Evolutionary conservation across 2,888 invertebrate species (phyloP), one percentile per base, ranked within the genome.

Genomic region (Nycteola revayana): DNA sequence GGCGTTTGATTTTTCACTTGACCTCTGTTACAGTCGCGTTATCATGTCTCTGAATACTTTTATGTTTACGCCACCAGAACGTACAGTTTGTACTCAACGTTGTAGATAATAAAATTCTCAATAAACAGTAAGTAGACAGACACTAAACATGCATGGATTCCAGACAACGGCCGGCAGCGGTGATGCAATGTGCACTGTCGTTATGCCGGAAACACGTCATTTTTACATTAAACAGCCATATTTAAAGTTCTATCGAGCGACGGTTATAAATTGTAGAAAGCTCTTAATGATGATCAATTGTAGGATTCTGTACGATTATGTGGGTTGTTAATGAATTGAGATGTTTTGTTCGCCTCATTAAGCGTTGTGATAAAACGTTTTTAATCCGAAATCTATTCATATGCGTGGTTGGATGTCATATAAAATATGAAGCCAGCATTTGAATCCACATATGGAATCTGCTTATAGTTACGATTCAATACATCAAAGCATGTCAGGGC

Each of bases 401-500:
- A 61, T 63, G 58, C 60, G 49, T 38, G 46, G 32, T 40, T 46
- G 43, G 45, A 40, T 32, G 47, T 45, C 48, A 42, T 51, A 53
- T 58, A 54, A 64, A 57, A 69, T 65, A 65, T 66, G 59, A 59
- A 62, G 58, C 49, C 49, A 62, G 44, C 56, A 51, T 62, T 54
- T 50, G 59, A 59, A 40, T 61, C 66, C 75, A 58, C 74, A 68
- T 71, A 80, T 64, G 81, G 81, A 65, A 72, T 72, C 75, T 72
- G 74, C 75, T 67, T 70, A 56, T 53, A 58, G 63, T 66, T 66
- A 64, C 66, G 60, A 70, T 69, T 72, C 67, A 61, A 71, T 66
- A 68, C 66, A 66, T 54, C 65, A 60, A 85, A 78, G 71, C 78
- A 68, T 87, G 86, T 87, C 86, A 87, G 76, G 86, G 86, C 71